Evolutionary conservation across 2,113 vertebrate genomes (phyloP).

Genomic region (Caretta caretta): DNA sequence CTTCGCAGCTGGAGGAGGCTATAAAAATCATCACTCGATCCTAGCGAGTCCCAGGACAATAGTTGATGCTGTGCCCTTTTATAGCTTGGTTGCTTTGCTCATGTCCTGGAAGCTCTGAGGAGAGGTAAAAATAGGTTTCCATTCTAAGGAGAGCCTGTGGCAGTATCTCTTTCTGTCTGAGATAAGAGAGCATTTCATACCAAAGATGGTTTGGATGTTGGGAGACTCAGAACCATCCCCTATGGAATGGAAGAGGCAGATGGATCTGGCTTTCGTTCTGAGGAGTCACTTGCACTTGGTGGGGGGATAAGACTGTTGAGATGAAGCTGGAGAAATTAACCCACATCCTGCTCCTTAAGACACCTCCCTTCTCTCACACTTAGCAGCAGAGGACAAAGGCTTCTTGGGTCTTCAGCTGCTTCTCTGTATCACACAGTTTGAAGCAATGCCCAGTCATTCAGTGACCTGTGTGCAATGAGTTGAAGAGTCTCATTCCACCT

Average conservation of each 20-base stretch:
- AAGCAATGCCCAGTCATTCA: rapidly evolving
- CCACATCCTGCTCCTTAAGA: not conserved
- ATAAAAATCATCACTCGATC: not conserved
- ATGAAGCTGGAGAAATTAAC: not conserved
- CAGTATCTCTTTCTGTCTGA: conserved; percentile 12
- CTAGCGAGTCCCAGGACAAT: not conserved
- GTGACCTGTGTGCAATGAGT: not conserved
- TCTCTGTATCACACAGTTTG: rapidly evolving
- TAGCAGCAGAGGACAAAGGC: rapidly evolving
- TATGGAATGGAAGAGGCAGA: not conserved
- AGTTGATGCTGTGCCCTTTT: not conserved
- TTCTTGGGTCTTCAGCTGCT: not conserved
- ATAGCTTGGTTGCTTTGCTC: not conserved
- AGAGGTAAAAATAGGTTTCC: conserved; percentile 27
- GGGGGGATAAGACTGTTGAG: not conserved
- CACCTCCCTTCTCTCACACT: not conserved
- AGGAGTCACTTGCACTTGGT: rapidly evolving
- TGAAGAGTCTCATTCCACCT: rapidly evolving
- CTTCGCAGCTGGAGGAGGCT: not conserved
- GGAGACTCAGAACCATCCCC: not conserved
- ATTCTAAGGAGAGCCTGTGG: not conserved
- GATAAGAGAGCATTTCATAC: conserved; percentile 54
- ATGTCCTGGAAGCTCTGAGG: not conserved
- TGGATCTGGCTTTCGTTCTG: not conserved
- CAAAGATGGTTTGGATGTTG: conserved; percentile 67